Conservation (phyloP, 2,888 invertebrate genomes). For the Lycocerus yunnanus region DNA sequence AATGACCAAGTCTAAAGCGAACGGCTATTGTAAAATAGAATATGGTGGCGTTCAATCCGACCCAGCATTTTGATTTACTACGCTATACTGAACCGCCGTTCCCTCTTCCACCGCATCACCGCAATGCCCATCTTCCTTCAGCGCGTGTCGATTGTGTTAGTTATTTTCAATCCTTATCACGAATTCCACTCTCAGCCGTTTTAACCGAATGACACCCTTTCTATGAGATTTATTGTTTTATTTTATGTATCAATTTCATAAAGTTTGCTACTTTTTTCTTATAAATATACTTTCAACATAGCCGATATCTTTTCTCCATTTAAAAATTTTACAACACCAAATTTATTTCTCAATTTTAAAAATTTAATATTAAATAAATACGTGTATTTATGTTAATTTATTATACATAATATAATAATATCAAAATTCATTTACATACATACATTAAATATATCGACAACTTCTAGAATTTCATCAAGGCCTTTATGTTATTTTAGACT, state of each 20-base stretch:
- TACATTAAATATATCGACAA: background rate
- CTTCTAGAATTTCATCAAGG: background rate
- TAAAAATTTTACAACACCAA: background rate
- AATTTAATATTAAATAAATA: background rate
- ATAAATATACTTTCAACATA: constrained; percentile 28
- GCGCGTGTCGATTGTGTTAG: constrained; percentile 35
- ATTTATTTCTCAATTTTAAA: background rate
- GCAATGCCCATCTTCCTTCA: constrained; percentile 31
- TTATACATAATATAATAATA: too few species aligned
- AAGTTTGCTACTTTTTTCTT: constrained; percentile 42
- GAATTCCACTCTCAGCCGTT: constrained; percentile 48
- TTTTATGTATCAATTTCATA: constrained; percentile 48
- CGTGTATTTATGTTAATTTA: background rate
- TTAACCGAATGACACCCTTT: constrained; percentile 44
- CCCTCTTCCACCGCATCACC: constrained; percentile 22
- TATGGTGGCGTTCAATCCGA: constrained; percentile 26
- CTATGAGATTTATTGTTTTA: constrained; percentile 47
- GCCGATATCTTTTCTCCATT: constrained; percentile 10
- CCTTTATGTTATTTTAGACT: background rate
- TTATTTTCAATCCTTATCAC: constrained; percentile 48
- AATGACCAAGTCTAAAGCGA: constrained; percentile 29
- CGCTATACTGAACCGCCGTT: constrained; percentile 26
- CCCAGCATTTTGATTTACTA: constrained; percentile 32
- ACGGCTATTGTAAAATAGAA: constrained; percentile 29
- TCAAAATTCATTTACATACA: background rate